Evolutionary conservation across 2,888 invertebrate genomes (phyloP), one percentile per base, ranked within the genome.

Genomic region (Pterobdella sp.): DNA sequence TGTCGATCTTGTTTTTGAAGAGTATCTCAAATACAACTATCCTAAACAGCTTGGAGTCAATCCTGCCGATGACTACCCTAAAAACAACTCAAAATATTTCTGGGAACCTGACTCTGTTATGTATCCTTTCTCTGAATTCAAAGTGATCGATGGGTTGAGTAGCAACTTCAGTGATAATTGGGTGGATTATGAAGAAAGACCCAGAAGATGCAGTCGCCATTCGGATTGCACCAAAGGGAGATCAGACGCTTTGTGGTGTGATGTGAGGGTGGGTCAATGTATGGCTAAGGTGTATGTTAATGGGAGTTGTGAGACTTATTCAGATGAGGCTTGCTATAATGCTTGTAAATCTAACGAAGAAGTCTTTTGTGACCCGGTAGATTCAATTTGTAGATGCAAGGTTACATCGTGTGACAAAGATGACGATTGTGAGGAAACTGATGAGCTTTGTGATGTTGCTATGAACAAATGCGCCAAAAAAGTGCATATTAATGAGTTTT

Each of bases 41-140:
- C 69, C 69, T 18, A 3, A 14, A 3, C 29, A 69, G 10, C 10
- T 29, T 1, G 69, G 69, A 29, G 26, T 22, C 1, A n/a, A 42
- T 69, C 69, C 69, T 4, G n/a, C 29, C 26, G 31, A 69, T 26
- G 69, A 69, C 69, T 69, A 69, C 34, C 69, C 69, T 14, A 37
- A 42, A 49, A 32, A 32, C 3, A 31, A 29, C 18, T 26, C 26
- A n/a, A 69, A 69, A 22, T 29, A 26, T 3, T 69, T 31, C 32
- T 49, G 49, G n/a, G 26, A 29, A 32, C 31, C 31, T 1, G 49
- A 37, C 29, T 37, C 42, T 10, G 31, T 18, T 1, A 1, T 69
- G 52, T 49, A 10, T 37, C 69, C 69, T n/a, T 69, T 69, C 34
- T 31, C 32, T 29, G 49, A 69, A 2, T 69, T 42, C 52, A 69